Percentiles rank a stretch among this genome's conserved stretches.
Evolutionary conservation across 2,797 vertebrate genomes (phyloP).

Genomic region (Malurus leucopterus): DNA sequence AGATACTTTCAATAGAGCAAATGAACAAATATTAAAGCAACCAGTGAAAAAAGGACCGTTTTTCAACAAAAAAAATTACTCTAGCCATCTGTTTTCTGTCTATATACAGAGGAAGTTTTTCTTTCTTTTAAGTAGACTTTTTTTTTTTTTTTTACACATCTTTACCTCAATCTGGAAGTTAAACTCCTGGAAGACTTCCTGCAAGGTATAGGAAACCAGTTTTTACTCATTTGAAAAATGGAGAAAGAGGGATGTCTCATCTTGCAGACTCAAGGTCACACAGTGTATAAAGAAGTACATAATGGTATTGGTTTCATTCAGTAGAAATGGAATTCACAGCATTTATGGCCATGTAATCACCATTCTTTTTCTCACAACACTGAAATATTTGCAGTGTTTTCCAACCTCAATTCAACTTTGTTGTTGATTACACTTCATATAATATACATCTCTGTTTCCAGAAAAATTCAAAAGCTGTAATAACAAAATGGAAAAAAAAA

Average conservation of each 20-base stretch:
- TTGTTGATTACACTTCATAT: background rate
- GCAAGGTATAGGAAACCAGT: background rate
- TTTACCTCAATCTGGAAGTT: accelerated
- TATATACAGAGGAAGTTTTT: background rate
- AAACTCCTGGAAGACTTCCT: background rate
- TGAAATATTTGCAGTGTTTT: background rate
- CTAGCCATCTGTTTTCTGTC: background rate
- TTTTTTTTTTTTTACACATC: background rate
- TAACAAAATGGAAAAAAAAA: background rate
- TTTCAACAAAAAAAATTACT: background rate
- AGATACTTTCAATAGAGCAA: background rate
- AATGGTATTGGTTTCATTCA: background rate
- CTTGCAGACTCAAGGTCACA: background rate
- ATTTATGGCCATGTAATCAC: background rate
- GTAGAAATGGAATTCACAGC: background rate
- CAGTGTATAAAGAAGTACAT: background rate
- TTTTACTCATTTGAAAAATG: background rate
- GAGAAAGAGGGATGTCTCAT: background rate
- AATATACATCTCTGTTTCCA: background rate
- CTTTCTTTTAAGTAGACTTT: background rate
- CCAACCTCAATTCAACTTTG: background rate
- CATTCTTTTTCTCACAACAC: background rate
- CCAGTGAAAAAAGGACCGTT: background rate
- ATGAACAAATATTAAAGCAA: background rate
- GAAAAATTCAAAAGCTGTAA: background rate